phyloP scores from a whole-genome alignment of 1,140 invertebrate species.

The Liolophura sinensis region DNA sequence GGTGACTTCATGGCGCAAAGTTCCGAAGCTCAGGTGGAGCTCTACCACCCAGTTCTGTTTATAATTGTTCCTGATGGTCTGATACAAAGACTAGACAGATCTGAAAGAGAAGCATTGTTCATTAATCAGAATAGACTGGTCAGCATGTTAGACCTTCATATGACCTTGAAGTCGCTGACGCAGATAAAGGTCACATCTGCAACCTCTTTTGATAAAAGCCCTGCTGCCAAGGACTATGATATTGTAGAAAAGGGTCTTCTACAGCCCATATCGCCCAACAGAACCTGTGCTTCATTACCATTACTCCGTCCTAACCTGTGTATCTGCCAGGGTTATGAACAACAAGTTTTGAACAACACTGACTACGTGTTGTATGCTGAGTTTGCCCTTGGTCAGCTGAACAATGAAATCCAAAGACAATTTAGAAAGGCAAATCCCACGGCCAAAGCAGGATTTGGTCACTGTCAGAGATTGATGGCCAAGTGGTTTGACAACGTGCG shows the following conservation, averaged over 20 bases:
- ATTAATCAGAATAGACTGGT: slow-evolving; percentile 37
- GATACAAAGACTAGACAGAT: slow-evolving; percentile 18
- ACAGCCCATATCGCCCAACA: slow-evolving; percentile 23
- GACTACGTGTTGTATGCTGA: slow-evolving; percentile 38
- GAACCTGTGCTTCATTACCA: slow-evolving; percentile 45
- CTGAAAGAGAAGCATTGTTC: slow-evolving; percentile 21
- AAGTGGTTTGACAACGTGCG: slow-evolving; percentile 24
- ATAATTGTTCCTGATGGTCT: slow-evolving; percentile 35
- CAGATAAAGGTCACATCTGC: background rate
- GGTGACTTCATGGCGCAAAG: slow-evolving; percentile 39
- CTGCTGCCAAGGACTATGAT: slow-evolving; percentile 3
- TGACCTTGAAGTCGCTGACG: slow-evolving; percentile 24
- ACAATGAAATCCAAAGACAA: slow-evolving; percentile 44
- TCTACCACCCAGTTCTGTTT: slow-evolving; percentile 50
- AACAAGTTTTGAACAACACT: slow-evolving; percentile 21
- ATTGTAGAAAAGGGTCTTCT: slow-evolving; percentile 32
- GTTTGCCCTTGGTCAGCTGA: slow-evolving; percentile 45
- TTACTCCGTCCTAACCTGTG: slow-evolving; percentile 45
- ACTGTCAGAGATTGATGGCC: slow-evolving; percentile 27
- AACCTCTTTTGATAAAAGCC: slow-evolving; percentile 2
- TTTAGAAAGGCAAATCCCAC: slow-evolving; percentile 1
- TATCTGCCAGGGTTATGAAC: slow-evolving; percentile 50
- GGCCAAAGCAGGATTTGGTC: slow-evolving; percentile 18
- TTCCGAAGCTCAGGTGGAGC: slow-evolving; percentile 43
- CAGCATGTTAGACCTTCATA: slow-evolving; percentile 39